phyloP scores from a whole-genome alignment of 2,113 vertebrate genomes.

The Peromyscus maniculatus region DNA sequence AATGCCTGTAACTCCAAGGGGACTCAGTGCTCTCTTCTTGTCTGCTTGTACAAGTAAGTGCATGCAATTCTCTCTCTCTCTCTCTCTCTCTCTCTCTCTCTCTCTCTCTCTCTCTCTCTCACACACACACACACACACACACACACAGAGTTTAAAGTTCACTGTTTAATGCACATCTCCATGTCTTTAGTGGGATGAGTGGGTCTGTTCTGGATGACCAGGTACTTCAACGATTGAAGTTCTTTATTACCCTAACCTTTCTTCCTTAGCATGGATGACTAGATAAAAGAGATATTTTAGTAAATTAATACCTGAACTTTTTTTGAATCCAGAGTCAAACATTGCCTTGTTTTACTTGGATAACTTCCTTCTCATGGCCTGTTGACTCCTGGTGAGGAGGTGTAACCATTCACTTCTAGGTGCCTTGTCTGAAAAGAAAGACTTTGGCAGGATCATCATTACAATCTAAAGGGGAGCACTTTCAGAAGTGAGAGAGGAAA shows the following conservation, averaged over 20 bases:
- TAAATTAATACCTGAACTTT: not conserved
- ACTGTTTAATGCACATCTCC: not conserved
- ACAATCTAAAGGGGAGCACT: not conserved
- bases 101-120: too few species aligned
- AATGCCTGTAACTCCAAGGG: not conserved
- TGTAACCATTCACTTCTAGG: not conserved
- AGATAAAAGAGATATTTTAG: not conserved
- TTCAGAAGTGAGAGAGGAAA: not conserved
- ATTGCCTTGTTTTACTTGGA: not conserved
- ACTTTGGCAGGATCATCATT: not conserved
- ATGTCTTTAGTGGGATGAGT: not conserved
- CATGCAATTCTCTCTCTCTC: too few species aligned
- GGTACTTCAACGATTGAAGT: not conserved
- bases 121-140: too few species aligned
- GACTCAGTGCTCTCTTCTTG: not conserved
- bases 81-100: too few species aligned
- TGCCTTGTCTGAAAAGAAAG: not conserved
- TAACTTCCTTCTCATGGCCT: not conserved
- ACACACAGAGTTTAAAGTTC: not conserved
- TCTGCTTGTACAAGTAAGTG: not conserved
- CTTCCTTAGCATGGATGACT: not conserved
- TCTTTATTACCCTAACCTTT: not conserved
- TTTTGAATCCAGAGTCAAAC: not conserved
- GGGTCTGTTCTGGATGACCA: not conserved
- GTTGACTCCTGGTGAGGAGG: not conserved